Base-by-base conservation (phyloP, 2,888 invertebrate genomes). In the Erannis defoliaria region DNA sequence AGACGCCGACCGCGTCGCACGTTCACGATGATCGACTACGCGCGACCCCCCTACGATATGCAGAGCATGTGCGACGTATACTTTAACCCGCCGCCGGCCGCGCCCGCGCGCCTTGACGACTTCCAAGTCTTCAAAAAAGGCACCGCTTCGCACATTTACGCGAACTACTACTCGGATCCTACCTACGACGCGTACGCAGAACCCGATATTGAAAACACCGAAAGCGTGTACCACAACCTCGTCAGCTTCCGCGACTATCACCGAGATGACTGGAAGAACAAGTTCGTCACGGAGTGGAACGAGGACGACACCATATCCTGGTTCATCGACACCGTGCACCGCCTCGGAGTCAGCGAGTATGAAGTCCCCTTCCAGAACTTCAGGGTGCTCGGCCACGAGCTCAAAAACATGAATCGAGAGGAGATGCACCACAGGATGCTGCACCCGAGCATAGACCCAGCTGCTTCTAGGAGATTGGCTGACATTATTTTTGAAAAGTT, bases 261-360 rank as follows among this genome's bases (percentile, higher is more conserved):
- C 62, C 78, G 85, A 31, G 90, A 90, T 26, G 93, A 93, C 42
- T 95, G 94, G 94, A 88, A 88, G 62, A 86, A 85, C 73, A 94
- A 94, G 73, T 85, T 88, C 43, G 84, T 94, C 33, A 79, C 81
- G 64, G 87, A 93, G 14, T 95, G 95, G 95, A 93, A 80, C 66
- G 91, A 93, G 58, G 92, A 93, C 12, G 95, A 95, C 76, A 93
- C 94, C 38, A 86, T 93, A 56, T 89, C 93, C 64, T 95, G 95
- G 95, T 76, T 94, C 58, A 78, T 89, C 55, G 90, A 92, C 62
- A 85, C 88, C 35, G 82, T 85, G 5, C 82, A 84, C 63, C 72
- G 78, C 62, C 75, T 86, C 73, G 89, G 90, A 35, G 82, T 82
- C 74, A 83, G 83, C 71, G 90, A 91, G 68, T 86, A 83, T 59